These are phyloP conservation scores for Pasiphila rectangulata DNA, from an alignment of 2,888 invertebrate genomes.

Conservation along the genomic window DNA sequence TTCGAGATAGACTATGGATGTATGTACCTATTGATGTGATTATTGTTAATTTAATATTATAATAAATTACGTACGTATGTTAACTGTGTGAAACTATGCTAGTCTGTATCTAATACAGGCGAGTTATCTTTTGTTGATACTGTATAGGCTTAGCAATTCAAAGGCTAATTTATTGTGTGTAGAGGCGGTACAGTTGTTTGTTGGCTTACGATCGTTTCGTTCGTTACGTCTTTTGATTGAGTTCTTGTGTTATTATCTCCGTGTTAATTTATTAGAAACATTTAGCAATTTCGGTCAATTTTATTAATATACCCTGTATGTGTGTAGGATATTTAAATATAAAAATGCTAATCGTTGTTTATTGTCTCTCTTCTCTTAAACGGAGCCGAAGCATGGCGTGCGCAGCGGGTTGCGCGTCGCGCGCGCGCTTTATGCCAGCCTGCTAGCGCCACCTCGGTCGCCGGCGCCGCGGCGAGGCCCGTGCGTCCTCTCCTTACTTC, in stretches of 20 bases:
- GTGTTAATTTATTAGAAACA: constrained; percentile 44
- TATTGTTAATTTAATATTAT: constrained; percentile 61
- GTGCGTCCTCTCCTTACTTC: constrained; percentile 46
- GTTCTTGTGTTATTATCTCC: constrained; percentile 18
- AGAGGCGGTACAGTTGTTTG: constrained; percentile 35
- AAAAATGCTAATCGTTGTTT: constrained; percentile 58
- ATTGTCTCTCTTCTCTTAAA: constrained; percentile 38
- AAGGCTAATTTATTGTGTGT: constrained; percentile 39
- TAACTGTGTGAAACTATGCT: constrained; percentile 45
- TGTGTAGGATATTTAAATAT: constrained; percentile 54
- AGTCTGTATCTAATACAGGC: constrained; percentile 61
- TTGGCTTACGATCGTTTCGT: constrained; percentile 18
- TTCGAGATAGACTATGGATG: constrained; percentile 66
- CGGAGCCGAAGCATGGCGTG: constrained; percentile 25
- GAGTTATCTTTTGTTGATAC: constrained; percentile 41
- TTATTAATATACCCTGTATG: constrained; percentile 58
- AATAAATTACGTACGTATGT: constrained; percentile 40
- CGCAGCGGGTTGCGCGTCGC: constrained; percentile 3
- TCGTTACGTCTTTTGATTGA: constrained; percentile 17
- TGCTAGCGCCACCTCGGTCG: constrained; percentile 9
- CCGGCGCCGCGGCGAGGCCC: constrained; percentile 28
- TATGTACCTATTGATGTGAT: constrained; percentile 70
- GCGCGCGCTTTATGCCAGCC: constrained; percentile 23
- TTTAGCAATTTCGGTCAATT: constrained; percentile 74
- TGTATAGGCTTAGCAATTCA: constrained; percentile 49